Percentiles rank a stretch among this genome's conserved stretches.
phyloP scores from a whole-genome alignment of 2,113 vertebrate species.

The Corythoichthys intestinalis region DNA sequence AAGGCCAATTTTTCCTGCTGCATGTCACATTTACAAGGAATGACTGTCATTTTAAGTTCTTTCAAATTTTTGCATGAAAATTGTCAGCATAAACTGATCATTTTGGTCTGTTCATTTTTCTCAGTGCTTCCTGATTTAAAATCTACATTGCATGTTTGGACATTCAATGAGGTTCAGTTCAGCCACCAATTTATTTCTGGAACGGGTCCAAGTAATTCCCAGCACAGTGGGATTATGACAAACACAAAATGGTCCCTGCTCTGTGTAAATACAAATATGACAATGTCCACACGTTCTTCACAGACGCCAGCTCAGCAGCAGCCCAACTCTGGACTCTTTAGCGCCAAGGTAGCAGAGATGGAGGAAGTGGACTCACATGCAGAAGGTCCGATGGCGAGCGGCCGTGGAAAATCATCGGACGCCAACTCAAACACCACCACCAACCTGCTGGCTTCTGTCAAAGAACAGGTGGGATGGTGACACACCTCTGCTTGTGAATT shows the following conservation, averaged over 20 bases:
- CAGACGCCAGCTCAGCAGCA: constrained; percentile 41
- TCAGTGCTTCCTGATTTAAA: background rate
- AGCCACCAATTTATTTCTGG: background rate
- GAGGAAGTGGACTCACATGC: constrained; percentile 55
- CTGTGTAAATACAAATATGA: constrained; percentile 4
- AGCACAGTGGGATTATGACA: constrained; percentile 9
- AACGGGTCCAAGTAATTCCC: constrained; percentile 12
- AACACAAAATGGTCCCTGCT: background rate
- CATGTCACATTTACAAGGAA: background rate
- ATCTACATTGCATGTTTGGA: background rate
- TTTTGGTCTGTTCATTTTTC: background rate
- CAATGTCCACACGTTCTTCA: constrained; percentile 35
- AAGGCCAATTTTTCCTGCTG: background rate
- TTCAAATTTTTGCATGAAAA: background rate
- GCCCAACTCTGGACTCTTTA: constrained; percentile 29
- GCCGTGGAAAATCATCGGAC: constrained; percentile 19
- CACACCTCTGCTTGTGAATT: constrained; percentile 9
- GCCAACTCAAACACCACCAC: constrained; percentile 46
- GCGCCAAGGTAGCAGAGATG: constrained; percentile 39
- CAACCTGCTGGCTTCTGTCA: constrained; percentile 68
- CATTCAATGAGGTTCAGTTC: background rate
- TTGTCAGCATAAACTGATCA: background rate
- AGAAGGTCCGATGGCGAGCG: constrained; percentile 43
- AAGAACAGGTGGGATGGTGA: constrained; percentile 65
- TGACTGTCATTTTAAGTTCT: background rate